Base-by-base conservation (phyloP, 2,888 invertebrate species). In the Eustalomyia histrio region DNA sequence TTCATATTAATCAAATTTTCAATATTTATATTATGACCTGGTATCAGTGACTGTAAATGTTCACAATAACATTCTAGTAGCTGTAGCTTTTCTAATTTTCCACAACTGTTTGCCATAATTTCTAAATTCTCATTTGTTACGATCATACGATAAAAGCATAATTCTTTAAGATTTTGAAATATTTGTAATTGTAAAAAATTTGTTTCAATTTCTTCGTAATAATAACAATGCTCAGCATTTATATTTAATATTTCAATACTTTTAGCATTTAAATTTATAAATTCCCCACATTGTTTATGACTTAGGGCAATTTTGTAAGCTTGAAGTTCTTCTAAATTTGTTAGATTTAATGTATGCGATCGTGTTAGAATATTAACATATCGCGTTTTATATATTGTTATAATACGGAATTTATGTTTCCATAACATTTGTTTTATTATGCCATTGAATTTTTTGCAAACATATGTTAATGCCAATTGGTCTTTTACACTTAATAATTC, bases 1-100 rank as follows among this genome's bases (percentile, higher is more conserved):
- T 4, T 9, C 17, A 76, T 71, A 2, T 64, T 16, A 2, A 29
- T n/a, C 7, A 76, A 58, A 39, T 57, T 17, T 10, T 52, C 21
- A 6, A 53, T 53, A 60, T 71, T 52, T n/a, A 76, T 12, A 60
- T 71, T 76, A 4, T 53, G 16, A 1, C 76, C 76, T 7, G 65
- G 64, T 10, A 33, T 2, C 8, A 76, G 1, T 8, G 9, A 6
- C 1, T 53, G 18, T 12, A 65, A 60, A 33, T 76, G 43, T 17
- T 65, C 14, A 17, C 76, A 71, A 14, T 58, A 71, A 47, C 76
- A 76, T 71, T 76, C 53, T 5, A 76, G 60, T 18, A 76, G 17
- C 16, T 53, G 52, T 2, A 76, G 21, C 29, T 64, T 60, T 21
- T 3, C 16, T 14, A 76, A 33, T 18, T 71, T 71, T 3, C 3